These are phyloP conservation scores for Synanthedon myopaeformis DNA, from an alignment of 2,888 invertebrate species.

Conservation along the genomic window DNA sequence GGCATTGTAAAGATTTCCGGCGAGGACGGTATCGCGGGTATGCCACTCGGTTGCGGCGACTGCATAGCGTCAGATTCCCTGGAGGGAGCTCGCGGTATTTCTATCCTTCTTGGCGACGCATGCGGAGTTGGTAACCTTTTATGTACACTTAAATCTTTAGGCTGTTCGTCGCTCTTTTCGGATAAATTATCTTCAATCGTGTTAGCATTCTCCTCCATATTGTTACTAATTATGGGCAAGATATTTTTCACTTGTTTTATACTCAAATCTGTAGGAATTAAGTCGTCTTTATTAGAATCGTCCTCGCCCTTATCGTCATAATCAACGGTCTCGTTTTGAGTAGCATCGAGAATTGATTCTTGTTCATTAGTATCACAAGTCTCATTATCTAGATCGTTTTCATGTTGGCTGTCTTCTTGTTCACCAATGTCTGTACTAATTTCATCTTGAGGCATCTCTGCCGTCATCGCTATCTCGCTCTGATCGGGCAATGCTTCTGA, in stretches of 20 bases:
- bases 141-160: constrained; percentile 72
- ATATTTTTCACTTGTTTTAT: constrained; percentile 44
- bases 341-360: constrained; percentile 6
- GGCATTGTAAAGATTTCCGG: constrained; percentile 74
- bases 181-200: constrained; percentile 38
- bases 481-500: constrained; percentile 29
- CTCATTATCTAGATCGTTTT: constrained; percentile 9
- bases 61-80: constrained; percentile 79
- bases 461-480: constrained; percentile 25
- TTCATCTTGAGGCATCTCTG: constrained; percentile 16
- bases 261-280: constrained; percentile 71
- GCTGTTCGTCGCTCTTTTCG: constrained; percentile 67
- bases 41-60: constrained; percentile 79
- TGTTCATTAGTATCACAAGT: constrained; percentile 13
- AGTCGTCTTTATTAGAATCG: constrained; percentile 35
- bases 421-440: constrained; percentile 11
- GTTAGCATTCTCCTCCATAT: constrained; percentile 25
- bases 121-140: constrained; percentile 58
- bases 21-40: constrained; percentile 77
- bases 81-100: constrained; percentile 72
- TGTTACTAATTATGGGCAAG: constrained; percentile 16
- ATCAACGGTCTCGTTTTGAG: constrained; percentile 8
- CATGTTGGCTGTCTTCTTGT: constrained; percentile 5
- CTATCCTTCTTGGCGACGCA: constrained; percentile 56
- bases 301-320: constrained; percentile 12